Evolutionary conservation across 2,888 invertebrate genomes (phyloP).

Genomic region (Drosophila antonietae): DNA sequence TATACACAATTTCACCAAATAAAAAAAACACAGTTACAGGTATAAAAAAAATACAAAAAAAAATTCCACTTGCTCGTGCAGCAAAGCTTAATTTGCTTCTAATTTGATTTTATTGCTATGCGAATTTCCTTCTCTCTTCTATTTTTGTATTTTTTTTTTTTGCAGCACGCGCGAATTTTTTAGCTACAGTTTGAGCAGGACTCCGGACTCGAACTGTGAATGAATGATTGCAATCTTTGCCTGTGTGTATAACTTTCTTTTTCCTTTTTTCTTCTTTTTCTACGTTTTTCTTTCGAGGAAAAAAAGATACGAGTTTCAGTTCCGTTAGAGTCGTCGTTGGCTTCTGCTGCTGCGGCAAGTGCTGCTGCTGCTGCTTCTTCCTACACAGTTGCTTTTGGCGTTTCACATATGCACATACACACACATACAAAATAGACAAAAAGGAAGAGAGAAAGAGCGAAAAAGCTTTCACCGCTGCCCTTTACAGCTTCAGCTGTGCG

Average conservation of each 20-base stretch:
- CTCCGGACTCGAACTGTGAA: conserved; percentile 55
- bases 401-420: conserved; percentile 2
- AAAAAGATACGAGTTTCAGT: conserved; percentile 53
- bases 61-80: conserved; percentile 8
- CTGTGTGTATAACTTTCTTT: conserved; percentile 81
- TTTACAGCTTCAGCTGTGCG: conserved; percentile 51
- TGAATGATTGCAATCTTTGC: conserved; percentile 80
- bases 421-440: conserved; percentile 7
- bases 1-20: conserved; percentile 8
- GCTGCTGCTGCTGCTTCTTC: conserved; percentile 39
- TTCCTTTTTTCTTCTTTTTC: conserved; percentile 2
- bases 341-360: conserved; percentile 45
- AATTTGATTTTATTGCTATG: conserved; percentile 1
- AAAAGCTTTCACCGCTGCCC: conserved; percentile 61
- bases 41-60: conserved; percentile 26
- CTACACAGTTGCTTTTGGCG: conserved; percentile 21
- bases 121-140: conserved; percentile 3
- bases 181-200: conserved; percentile 34
- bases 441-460: conserved; percentile 22
- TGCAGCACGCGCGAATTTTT: conserved; percentile 29
- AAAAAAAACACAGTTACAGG: conserved; percentile 18
- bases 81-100: conserved; percentile 13
- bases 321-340: conserved; percentile 51
- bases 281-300: conserved; percentile 9
- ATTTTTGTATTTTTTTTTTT: conserved; percentile 6